Percentiles rank a stretch among this genome's conserved stretches.
Evolutionary conservation across 1,140 invertebrate species (phyloP).

Genomic region (Drosophila ercepeae): DNA sequence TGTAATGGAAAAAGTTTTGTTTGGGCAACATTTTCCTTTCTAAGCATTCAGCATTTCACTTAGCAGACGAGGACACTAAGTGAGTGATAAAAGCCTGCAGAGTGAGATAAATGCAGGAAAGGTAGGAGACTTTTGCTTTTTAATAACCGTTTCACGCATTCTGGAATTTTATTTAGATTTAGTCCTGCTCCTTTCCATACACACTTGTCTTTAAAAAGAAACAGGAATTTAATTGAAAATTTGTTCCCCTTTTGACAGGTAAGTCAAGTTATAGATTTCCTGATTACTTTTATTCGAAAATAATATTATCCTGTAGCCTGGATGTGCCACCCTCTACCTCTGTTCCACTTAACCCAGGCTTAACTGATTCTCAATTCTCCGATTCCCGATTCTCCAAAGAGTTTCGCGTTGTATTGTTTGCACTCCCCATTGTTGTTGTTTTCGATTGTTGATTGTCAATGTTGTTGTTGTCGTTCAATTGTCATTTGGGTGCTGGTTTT

Average conservation of each 20-base stretch:
- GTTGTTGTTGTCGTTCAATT: slow-evolving; percentile 67
- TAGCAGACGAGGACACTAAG: slow-evolving; percentile 53
- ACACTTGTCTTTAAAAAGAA: not conserved
- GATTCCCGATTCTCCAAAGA: slow-evolving; percentile 30
- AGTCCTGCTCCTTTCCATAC: not conserved
- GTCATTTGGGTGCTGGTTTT: slow-evolving; percentile 63
- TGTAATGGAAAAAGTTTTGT: slow-evolving; percentile 81
- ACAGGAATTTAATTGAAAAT: slow-evolving; percentile 1
- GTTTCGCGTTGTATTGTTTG: slow-evolving; percentile 60
- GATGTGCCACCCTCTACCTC: slow-evolving; percentile 40
- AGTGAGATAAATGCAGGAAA: slow-evolving; percentile 10
- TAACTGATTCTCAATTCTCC: slow-evolving; percentile 33
- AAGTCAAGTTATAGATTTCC: slow-evolving; percentile 29
- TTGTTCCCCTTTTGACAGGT: slow-evolving; percentile 3
- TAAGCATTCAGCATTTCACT: slow-evolving; percentile 76
- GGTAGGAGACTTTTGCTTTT: slow-evolving; percentile 6
- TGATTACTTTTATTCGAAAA: slow-evolving; percentile 18
- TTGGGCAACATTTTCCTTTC: slow-evolving; percentile 75
- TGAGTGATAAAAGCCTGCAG: slow-evolving; percentile 28
- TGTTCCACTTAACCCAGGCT: slow-evolving; percentile 26
- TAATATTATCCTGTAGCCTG: slow-evolving; percentile 37
- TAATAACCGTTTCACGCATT: not conserved
- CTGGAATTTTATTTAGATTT: no score
- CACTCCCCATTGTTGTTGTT: slow-evolving; percentile 56
- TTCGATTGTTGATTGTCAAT: slow-evolving; percentile 44